Evolutionary conservation across 2,113 vertebrate species (phyloP).

Genomic region (Elachura formosa): DNA sequence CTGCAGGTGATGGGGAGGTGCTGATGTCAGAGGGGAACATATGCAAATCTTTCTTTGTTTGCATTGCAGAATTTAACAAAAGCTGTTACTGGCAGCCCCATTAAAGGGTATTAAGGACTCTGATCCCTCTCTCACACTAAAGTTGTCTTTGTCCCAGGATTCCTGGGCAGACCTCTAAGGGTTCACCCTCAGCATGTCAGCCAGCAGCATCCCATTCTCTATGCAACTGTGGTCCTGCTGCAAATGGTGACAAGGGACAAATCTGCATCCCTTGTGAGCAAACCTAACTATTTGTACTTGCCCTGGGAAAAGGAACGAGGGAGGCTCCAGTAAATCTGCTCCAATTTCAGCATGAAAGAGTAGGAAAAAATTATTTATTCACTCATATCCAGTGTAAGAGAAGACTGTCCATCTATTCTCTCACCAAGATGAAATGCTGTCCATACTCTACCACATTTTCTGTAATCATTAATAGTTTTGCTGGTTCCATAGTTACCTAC

Average conservation of each 20-base stretch:
- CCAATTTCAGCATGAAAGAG: neutral
- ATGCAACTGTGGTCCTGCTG: neutral
- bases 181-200: neutral
- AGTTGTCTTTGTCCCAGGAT: neutral
- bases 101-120: neutral
- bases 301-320: neutral
- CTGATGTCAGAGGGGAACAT: neutral
- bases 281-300: neutral
- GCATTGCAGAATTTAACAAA: slow-evolving; percentile 1
- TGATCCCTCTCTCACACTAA: neutral
- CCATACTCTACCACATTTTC: neutral
- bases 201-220: neutral
- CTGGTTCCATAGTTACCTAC: neutral
- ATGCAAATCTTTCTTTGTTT: neutral
- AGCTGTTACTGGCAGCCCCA: neutral
- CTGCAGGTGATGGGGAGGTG: neutral
- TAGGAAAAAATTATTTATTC: neutral
- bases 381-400: neutral
- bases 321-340: neutral
- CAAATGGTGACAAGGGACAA: neutral
- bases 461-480: neutral
- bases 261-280: neutral
- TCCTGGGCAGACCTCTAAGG: neutral
- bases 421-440: neutral
- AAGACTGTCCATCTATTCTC: neutral